Conservation (phyloP, 2,888 invertebrate species). For the Rutpela maculata region DNA sequence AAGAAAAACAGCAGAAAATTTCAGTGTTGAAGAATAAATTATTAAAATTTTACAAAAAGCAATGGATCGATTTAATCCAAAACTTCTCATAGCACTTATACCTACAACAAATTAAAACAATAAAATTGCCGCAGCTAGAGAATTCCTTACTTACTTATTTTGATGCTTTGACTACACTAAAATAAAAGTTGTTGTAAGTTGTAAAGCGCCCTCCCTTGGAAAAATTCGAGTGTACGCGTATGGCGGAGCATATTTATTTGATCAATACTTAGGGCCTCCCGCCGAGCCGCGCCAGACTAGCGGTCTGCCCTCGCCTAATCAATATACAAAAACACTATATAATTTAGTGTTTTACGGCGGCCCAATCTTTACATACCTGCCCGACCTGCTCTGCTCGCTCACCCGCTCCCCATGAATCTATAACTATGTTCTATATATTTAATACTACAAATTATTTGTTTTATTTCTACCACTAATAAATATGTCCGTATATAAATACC, state of each 20-base stretch:
- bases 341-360: conserved; percentile 70
- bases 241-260: conserved; percentile 70
- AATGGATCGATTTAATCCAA: too few species aligned
- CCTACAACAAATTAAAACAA: too few species aligned
- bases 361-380: conserved; percentile 62
- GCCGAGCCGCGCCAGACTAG: conserved; percentile 72
- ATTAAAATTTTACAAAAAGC: too few species aligned
- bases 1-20: too few species aligned
- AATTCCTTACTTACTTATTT: too few species aligned
- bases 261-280: conserved; percentile 73
- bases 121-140: too few species aligned
- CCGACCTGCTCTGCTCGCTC: conserved; percentile 59
- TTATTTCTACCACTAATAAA: conserved; percentile 73
- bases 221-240: conserved; percentile 36
- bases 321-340: conserved; percentile 73
- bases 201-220: conserved; percentile 1
- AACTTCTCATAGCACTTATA: too few species aligned
- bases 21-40: too few species aligned
- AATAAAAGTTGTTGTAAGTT: too few species aligned
- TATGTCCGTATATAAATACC: conserved; percentile 71
- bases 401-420: conserved; percentile 66
- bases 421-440: conserved; percentile 68
- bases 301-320: conserved; percentile 72
- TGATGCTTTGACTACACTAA: too few species aligned
- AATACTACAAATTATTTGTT: conserved; percentile 72